Percentiles rank a stretch among this genome's conserved stretches.
These are phyloP conservation scores for Uropsilus gracilis DNA, from an alignment of 2,113 vertebrate genomes.

Conservation along the genomic window DNA sequence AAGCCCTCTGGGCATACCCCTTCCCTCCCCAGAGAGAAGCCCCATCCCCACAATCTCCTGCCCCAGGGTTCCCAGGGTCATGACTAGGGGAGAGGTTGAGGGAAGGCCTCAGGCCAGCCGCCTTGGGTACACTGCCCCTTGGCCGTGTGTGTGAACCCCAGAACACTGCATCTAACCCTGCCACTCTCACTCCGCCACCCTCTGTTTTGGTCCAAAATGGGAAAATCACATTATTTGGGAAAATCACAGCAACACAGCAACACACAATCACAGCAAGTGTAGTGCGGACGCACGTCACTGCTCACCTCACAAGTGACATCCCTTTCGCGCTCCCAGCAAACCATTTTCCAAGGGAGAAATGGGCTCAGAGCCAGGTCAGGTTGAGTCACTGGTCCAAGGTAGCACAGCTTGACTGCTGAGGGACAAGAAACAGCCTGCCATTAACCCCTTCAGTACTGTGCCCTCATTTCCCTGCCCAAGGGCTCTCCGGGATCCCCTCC, in stretches of 20 bases:
- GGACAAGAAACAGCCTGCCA: background rate
- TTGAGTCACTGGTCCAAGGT: background rate
- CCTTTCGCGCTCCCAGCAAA: background rate
- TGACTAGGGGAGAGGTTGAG: background rate
- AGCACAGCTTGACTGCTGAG: background rate
- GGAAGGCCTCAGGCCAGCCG: background rate
- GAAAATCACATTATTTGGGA: background rate
- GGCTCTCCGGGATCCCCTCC: no score
- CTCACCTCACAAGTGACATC: background rate
- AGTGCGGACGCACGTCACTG: fast-evolving
- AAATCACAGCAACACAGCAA: no score
- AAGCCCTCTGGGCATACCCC: background rate
- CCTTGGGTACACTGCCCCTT: no score
- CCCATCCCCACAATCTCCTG: no score
- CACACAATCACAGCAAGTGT: no score
- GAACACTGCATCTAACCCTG: background rate
- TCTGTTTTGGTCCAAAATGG: background rate
- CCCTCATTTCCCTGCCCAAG: background rate
- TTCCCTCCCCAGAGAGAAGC: fast-evolving
- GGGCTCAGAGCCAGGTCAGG: background rate
- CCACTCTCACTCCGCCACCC: background rate
- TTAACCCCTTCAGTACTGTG: background rate
- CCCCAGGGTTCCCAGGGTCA: background rate
- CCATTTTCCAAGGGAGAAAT: background rate
- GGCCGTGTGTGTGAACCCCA: background rate